A percentile compares a stretch with the other conserved stretches of the same genome.
These are phyloP conservation scores for Sminthurides bifidus DNA, from an alignment of 1,140 invertebrate species.

Conservation along the genomic window DNA sequence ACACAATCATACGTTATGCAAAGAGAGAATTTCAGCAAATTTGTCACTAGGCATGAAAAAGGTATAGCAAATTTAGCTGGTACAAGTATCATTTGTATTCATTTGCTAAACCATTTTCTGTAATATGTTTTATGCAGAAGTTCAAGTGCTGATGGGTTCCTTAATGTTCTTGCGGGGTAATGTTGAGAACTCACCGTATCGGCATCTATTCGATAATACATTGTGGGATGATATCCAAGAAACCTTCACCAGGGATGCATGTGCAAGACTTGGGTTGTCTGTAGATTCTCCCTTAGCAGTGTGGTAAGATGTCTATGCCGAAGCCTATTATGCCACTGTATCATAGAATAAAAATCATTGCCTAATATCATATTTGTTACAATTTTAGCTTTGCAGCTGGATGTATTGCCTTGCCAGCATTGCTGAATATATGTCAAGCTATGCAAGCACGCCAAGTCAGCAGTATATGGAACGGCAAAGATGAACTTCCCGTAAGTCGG, in stretches of 20 bases:
- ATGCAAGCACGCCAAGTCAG: constrained; percentile 91
- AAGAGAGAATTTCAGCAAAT: constrained; percentile 69
- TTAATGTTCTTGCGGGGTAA: constrained; percentile 68
- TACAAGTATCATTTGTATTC: constrained; percentile 7
- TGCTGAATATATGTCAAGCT: constrained; percentile 88
- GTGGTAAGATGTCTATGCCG: constrained; percentile 45
- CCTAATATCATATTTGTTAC: too few relatives aligned
- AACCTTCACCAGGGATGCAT: constrained; percentile 84
- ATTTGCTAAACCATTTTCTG: constrained; percentile 9
- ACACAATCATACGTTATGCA: constrained; percentile 81
- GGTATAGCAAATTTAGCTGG: constrained; percentile 40
- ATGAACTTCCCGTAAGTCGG: constrained; percentile 81
- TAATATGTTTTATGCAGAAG: constrained; percentile 42
- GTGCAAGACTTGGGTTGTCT: constrained; percentile 74
- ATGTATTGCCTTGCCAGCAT: constrained; percentile 78
- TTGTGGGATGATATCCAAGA: constrained; percentile 79
- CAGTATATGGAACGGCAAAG: constrained; percentile 87
- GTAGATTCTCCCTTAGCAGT: constrained; percentile 69
- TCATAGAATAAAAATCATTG: too few relatives aligned
- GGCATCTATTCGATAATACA: constrained; percentile 59
- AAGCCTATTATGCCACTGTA: too few relatives aligned
- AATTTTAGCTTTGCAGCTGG: constrained; percentile 73
- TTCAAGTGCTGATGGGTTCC: constrained; percentile 79
- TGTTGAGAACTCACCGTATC: constrained; percentile 68
- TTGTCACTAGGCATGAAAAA: constrained; percentile 67